A percentile compares a stretch with the other conserved stretches of the same genome.
Conservation (phyloP, 2,113 vertebrate species). For the Xyliphius kryptos region DNA sequence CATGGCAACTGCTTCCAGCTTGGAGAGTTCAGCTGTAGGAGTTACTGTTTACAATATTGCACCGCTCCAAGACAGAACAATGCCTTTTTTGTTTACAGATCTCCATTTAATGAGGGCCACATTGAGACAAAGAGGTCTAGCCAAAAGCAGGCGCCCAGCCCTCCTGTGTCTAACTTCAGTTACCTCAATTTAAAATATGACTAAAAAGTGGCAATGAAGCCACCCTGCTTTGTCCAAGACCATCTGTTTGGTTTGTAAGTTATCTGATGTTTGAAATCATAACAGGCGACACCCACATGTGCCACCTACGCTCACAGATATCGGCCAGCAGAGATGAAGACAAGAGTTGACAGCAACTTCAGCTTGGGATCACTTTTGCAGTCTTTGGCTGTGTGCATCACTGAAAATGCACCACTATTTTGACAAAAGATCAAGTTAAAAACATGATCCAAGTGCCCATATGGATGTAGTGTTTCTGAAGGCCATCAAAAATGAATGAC, state of each 20-base stretch:
- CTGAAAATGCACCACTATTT: no score
- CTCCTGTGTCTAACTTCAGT: constrained; percentile 20
- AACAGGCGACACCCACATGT: no score
- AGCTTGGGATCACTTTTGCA: no score
- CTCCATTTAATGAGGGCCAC: constrained; percentile 37
- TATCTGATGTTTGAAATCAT: neutral
- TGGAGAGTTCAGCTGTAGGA: constrained; percentile 19
- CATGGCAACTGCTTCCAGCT: constrained; percentile 8
- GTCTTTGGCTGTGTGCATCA: no score
- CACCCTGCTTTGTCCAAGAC: neutral
- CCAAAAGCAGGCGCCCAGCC: constrained; percentile 28
- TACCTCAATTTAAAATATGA: constrained; percentile 11
- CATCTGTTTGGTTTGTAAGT: neutral
- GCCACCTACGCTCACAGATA: no score
- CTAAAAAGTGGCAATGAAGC: neutral
- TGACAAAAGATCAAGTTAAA: no score
- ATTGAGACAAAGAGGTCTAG: constrained; percentile 26
- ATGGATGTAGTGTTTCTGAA: no score
- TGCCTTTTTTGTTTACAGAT: constrained; percentile 35
- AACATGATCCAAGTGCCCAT: no score
- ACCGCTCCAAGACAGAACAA: constrained; percentile 35
- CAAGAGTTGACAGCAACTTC: no score
- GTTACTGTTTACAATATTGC: constrained; percentile 31
- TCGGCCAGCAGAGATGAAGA: no score
- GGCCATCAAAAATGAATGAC: no score